These are phyloP conservation scores for Drosophila athabasca DNA, from an alignment of 1,140 invertebrate genomes.

Conservation along the genomic window DNA sequence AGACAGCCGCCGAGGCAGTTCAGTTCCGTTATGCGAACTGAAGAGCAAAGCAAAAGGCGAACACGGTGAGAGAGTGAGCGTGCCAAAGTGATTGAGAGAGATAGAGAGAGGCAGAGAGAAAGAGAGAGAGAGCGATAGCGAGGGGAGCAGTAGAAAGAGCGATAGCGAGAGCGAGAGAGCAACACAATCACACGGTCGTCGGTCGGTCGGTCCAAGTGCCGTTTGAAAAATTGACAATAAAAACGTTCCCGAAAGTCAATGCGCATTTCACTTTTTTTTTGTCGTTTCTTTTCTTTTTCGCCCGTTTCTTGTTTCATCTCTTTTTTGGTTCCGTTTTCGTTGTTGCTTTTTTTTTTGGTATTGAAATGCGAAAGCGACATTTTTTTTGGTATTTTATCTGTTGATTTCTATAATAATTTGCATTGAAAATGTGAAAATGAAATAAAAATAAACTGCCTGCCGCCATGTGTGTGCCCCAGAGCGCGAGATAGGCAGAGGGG, in stretches of 20 bases:
- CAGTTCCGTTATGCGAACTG: conserved; percentile 64
- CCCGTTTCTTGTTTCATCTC: conserved; percentile 35
- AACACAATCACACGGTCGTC: conserved; percentile 51
- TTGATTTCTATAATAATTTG: conserved; percentile 69
- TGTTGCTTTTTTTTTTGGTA: conserved; percentile 37
- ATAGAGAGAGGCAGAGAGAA: conserved; percentile 11
- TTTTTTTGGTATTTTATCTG: conserved; percentile 62
- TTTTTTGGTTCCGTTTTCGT: conserved; percentile 47
- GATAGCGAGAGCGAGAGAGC: conserved; percentile 28
- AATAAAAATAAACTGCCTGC: conserved; percentile 26
- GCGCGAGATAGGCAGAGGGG: conserved; percentile 13
- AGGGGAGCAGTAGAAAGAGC: conserved; percentile 13
- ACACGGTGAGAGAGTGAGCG: conserved; percentile 22
- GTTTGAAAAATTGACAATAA: conserved; percentile 73
- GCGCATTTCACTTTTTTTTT: conserved; percentile 75
- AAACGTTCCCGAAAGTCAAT: conserved; percentile 60
- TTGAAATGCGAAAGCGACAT: conserved; percentile 65
- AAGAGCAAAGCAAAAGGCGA: conserved; percentile 24
- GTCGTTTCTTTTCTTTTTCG: conserved; percentile 5
- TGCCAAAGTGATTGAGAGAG: conserved; percentile 42
- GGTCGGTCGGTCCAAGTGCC: conserved; percentile 38
- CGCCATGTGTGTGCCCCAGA: conserved; percentile 15
- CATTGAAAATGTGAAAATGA: conserved; percentile 54
- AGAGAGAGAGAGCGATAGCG: no score
- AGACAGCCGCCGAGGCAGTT: conserved; percentile 25